phyloP scores from a whole-genome alignment of 2,797 vertebrate genomes.

The Hippopotamyrus pictus region DNA sequence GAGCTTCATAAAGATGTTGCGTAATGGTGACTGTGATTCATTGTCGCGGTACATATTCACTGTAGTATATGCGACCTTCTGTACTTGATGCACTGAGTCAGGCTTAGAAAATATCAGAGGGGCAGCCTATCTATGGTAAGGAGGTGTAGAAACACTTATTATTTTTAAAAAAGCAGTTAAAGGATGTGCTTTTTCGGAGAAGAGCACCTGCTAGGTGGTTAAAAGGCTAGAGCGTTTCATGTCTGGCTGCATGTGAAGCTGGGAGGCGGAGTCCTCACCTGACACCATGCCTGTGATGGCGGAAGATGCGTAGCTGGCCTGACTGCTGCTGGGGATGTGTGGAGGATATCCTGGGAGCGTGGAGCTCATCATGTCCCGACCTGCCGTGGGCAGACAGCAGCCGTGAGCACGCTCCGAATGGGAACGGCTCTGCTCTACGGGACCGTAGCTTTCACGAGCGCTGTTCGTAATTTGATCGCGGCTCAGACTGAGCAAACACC shows the following conservation, averaged over 20 bases:
- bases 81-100: not conserved
- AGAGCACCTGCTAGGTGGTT: not conserved
- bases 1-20: not conserved
- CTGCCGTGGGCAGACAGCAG: conserved; percentile 50
- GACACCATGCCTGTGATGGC: conserved; percentile 84
- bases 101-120: not conserved
- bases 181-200: not conserved
- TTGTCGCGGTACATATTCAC: not conserved
- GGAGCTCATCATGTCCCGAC: conserved; percentile 82
- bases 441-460: not conserved
- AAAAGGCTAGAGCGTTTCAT: not conserved
- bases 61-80: not conserved
- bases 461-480: not conserved
- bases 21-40: not conserved
- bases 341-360: conserved; percentile 87
- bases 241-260: not conserved
- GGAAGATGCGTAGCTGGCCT: conserved; percentile 78
- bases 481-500: not conserved
- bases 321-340: conserved; percentile 74
- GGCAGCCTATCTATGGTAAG: not conserved
- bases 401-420: not conserved
- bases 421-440: not conserved
- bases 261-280: conserved; percentile 55
- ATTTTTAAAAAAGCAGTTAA: not conserved
- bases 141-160: not conserved